Evolutionary conservation across 2,888 invertebrate genomes (phyloP).

Genomic region (Homarus gammarus): DNA sequence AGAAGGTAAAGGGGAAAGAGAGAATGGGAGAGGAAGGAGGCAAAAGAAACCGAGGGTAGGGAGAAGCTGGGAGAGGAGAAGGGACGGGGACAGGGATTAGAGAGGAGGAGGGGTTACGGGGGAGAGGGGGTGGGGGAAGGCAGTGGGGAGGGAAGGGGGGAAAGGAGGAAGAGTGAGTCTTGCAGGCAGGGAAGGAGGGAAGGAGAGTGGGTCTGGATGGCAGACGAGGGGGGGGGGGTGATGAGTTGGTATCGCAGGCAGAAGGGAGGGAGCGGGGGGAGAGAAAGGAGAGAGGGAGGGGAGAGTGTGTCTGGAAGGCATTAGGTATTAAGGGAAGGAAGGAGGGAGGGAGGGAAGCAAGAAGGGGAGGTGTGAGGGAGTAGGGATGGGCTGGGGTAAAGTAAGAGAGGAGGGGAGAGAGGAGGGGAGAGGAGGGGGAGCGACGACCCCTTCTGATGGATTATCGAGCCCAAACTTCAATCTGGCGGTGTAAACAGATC

Average conservation of each 20-base stretch:
- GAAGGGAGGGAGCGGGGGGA: neutral
- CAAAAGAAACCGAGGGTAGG: neutral
- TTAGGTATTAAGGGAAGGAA: neutral
- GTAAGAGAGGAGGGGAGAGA: neutral
- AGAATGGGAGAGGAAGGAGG: neutral
- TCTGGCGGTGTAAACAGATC: conserved; percentile 76
- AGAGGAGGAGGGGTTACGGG: neutral
- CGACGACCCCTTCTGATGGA: conserved; percentile 69
- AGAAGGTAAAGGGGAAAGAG: too few relatives aligned
- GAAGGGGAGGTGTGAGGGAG: neutral
- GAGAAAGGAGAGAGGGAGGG: neutral
- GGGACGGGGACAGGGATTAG: neutral
- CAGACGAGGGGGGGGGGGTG: neutral
- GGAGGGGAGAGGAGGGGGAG: neutral
- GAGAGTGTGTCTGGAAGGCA: neutral
- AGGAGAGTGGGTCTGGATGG: neutral
- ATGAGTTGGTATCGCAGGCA: too few relatives aligned
- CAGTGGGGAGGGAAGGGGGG: neutral
- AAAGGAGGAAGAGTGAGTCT: neutral
- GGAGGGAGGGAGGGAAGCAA: neutral
- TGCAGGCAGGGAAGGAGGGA: neutral
- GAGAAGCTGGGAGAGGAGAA: neutral
- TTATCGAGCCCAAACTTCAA: conserved; percentile 76
- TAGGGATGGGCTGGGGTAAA: neutral
- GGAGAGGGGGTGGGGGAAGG: neutral